Conservation (phyloP, 1,140 invertebrate species). For the Pemphigus obesinymphae region DNA sequence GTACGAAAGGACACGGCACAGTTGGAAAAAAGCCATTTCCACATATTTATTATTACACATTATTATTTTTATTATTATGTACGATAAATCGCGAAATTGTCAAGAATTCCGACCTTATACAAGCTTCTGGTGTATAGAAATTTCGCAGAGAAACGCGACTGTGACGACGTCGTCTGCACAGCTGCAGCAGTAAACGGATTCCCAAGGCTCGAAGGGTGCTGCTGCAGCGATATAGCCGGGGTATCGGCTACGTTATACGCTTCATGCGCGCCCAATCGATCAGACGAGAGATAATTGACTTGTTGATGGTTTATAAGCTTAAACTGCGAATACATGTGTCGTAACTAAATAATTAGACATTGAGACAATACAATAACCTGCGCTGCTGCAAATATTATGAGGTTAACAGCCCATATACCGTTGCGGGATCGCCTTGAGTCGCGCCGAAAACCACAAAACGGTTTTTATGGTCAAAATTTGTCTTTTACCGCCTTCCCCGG, state of each 20-base stretch:
- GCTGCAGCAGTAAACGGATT: neutral
- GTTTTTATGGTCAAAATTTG: neutral
- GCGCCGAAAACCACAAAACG: neutral
- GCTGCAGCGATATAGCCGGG: neutral
- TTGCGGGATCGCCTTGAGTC: neutral
- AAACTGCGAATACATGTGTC: neutral
- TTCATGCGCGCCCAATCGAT: constrained; percentile 12
- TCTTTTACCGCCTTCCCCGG: too few species aligned
- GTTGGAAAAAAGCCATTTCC: neutral
- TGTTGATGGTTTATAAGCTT: neutral
- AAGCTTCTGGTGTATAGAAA: too few species aligned
- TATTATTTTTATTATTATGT: neutral
- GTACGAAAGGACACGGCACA: neutral
- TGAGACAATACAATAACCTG: neutral
- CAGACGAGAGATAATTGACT: neutral
- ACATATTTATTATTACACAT: too few species aligned
- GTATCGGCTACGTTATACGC: neutral
- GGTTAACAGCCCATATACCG: neutral
- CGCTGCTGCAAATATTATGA: neutral
- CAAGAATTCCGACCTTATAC: neutral
- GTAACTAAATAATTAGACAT: constrained; percentile 33
- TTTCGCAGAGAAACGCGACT: neutral
- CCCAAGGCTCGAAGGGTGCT: neutral
- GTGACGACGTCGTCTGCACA: too few species aligned
- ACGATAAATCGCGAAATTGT: neutral